phyloP scores from a whole-genome alignment of 2,888 invertebrate species.

The Mongoloraphidia duomilia region DNA sequence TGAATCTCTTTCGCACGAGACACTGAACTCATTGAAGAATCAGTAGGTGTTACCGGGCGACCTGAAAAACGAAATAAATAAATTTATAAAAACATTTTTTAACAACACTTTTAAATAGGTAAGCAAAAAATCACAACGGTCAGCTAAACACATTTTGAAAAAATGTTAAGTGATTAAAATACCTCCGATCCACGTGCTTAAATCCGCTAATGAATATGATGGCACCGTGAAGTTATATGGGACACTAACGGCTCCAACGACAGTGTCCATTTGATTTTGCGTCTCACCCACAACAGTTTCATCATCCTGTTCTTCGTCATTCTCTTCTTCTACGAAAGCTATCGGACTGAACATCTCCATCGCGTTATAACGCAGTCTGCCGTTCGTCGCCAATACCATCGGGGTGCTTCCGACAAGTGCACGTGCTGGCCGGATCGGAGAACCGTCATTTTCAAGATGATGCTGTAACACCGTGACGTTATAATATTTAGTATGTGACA shows the following conservation, averaged over 20 bases:
- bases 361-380: too few species aligned
- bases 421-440: too few species aligned
- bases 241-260: conserved; percentile 25
- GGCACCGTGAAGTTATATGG: conserved; percentile 20
- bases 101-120: too few species aligned
- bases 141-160: conserved; percentile 4
- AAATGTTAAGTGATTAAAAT: conserved; percentile 22
- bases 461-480: too few species aligned
- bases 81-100: neutral
- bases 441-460: too few species aligned
- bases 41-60: conserved; percentile 10
- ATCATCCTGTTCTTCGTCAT: conserved; percentile 22
- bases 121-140: neutral
- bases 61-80: conserved; percentile 9
- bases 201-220: conserved; percentile 41
- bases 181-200: conserved; percentile 53
- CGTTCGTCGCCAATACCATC: conserved; percentile 20
- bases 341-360: conserved; percentile 43
- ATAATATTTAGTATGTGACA: too few species aligned
- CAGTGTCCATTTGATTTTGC: conserved; percentile 27
- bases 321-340: conserved; percentile 21
- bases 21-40: conserved; percentile 4
- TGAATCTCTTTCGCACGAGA: conserved; percentile 35
- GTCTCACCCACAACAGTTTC: conserved; percentile 24
- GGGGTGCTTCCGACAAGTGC: conserved; percentile 21